A percentile compares a stretch with the other conserved stretches of the same genome.
Conservation (phyloP, 2,888 invertebrate species). For the Pseudococcus longispinus region DNA sequence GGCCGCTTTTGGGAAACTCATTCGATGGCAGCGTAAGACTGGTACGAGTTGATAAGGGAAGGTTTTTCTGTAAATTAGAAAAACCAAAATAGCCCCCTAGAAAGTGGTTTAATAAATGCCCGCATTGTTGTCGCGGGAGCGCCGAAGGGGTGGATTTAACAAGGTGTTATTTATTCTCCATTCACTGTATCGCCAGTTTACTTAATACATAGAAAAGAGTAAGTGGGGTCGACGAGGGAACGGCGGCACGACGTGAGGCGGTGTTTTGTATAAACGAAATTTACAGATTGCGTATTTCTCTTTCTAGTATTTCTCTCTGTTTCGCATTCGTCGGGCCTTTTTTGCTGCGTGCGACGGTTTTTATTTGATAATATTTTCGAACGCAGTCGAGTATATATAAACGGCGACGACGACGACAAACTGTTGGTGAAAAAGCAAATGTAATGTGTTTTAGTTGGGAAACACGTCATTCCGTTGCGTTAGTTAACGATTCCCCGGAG, state of each 20-base stretch:
- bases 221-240: conserved; percentile 21
- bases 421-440: conserved; percentile 32
- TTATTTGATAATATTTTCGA: conserved; percentile 26
- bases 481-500: conserved; percentile 54
- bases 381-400: neutral
- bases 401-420: neutral
- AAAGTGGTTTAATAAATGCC: conserved; percentile 41
- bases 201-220: neutral
- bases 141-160: conserved; percentile 26
- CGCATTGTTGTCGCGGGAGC: neutral
- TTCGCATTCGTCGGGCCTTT: neutral
- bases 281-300: conserved; percentile 9
- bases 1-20: neutral
- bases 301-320: neutral
- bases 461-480: conserved; percentile 54
- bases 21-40: neutral
- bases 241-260: neutral
- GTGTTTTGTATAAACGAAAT: conserved; percentile 35
- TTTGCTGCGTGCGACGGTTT: conserved; percentile 24
- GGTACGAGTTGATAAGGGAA: neutral
- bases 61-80: conserved; percentile 5
- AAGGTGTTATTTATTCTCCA: conserved; percentile 36
- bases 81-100: conserved; percentile 30
- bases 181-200: conserved; percentile 15
- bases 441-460: conserved; percentile 50